A percentile compares a stretch with the other conserved stretches of the same genome.
Evolutionary conservation across 2,113 vertebrate genomes (phyloP).

Genomic region (Alosa alosa): DNA sequence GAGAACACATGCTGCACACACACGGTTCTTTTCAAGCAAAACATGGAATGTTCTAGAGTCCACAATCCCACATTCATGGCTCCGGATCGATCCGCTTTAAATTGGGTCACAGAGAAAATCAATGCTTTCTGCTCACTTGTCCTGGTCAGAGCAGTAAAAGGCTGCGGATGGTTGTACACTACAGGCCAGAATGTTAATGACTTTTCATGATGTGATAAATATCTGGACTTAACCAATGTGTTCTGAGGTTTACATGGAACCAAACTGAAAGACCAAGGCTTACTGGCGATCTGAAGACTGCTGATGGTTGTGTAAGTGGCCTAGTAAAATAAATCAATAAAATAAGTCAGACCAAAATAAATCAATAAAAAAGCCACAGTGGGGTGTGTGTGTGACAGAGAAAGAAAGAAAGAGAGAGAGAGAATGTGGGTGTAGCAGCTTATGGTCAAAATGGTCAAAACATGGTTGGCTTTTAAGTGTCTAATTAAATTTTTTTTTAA

Average conservation of each 20-base stretch:
- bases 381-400: not conserved
- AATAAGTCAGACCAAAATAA: not conserved
- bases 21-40: not conserved
- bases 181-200: not conserved
- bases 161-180: not conserved
- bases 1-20: not conserved
- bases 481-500: constrained; percentile 14
- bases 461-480: not conserved
- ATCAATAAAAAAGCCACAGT: not conserved
- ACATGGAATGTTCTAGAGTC: not conserved
- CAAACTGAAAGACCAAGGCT: not conserved
- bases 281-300: not conserved
- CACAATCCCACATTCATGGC: not conserved
- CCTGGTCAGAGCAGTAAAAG: not conserved
- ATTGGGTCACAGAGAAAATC: not conserved
- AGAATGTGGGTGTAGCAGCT: not conserved
- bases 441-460: not conserved
- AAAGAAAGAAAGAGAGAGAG: not conserved
- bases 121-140: not conserved
- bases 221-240: not conserved
- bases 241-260: not conserved
- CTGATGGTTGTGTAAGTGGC: not conserved
- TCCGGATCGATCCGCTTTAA: not conserved
- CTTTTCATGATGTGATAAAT: not conserved
- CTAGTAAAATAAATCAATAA: not conserved